Evolutionary conservation across 2,888 invertebrate genomes (phyloP).

Genomic region (Euplagia quadripunctaria): DNA sequence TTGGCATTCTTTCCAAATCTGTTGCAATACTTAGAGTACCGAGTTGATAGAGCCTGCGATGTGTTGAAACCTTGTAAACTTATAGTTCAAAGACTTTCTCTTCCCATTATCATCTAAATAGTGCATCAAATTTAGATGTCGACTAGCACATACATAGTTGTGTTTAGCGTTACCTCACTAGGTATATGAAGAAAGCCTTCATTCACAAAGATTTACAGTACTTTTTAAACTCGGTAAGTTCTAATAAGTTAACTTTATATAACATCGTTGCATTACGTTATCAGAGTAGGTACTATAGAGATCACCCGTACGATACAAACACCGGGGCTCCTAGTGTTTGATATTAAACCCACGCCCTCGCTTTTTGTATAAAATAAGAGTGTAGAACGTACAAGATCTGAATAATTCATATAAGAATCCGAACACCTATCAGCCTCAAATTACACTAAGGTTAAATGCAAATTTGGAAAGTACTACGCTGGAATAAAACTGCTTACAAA

Average conservation of each 20-base stretch:
- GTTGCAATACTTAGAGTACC: slow-evolving; percentile 47
- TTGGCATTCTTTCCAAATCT: slow-evolving; percentile 39
- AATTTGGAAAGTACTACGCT: slow-evolving; percentile 5
- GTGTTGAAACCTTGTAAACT: slow-evolving; percentile 40
- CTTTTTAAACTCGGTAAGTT: not conserved
- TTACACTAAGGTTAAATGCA: slow-evolving; percentile 16
- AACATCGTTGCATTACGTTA: slow-evolving; percentile 23
- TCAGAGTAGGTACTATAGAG: slow-evolving; percentile 26
- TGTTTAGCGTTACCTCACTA: slow-evolving; percentile 15
- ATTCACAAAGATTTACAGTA: not conserved
- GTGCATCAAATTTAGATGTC: slow-evolving; percentile 34
- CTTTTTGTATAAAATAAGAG: slow-evolving; percentile 10
- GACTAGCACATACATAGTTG: slow-evolving; percentile 17
- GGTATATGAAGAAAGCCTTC: not conserved
- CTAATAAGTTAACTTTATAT: not conserved
- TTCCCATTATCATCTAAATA: slow-evolving; percentile 32
- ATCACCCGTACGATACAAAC: slow-evolving; percentile 26
- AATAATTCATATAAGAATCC: slow-evolving; percentile 19
- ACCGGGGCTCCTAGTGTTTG: slow-evolving; percentile 10
- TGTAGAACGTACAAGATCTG: slow-evolving; percentile 14
- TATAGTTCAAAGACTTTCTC: slow-evolving; percentile 39
- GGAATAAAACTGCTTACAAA: not conserved
- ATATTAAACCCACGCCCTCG: slow-evolving; percentile 15
- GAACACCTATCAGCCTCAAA: slow-evolving; percentile 13
- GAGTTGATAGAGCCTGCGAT: slow-evolving; percentile 53